Evolutionary conservation across 2,797 vertebrate genomes (phyloP), one percentile per base, ranked within the genome.

Genomic region (Prunella strophiata): DNA sequence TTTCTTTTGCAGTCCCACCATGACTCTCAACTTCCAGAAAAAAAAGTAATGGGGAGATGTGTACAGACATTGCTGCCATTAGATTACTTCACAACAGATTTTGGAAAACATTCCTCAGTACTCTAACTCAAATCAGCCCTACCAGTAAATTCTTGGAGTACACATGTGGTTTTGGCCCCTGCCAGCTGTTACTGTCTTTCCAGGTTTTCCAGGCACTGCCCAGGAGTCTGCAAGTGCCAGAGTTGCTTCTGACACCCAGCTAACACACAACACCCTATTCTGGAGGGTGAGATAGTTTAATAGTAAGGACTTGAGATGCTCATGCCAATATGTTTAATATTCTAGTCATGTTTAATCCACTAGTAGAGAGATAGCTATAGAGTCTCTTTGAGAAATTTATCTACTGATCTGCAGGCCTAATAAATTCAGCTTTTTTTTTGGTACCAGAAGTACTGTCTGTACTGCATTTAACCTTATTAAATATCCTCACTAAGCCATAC

Each of bases 301-400:
- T 20, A 72, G 18, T 38, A 22, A n/a, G 34, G 40, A 63, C 25
- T 61, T 0, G 2, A 81, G 54, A 40, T 40, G 27, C 47, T 91
- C 14, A 7, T 83, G 82, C 65, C 65, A 77, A 13, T 42, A 15
- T 43, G 22, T 68, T 96, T 91, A 68, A 57, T 93, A 94, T 92
- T 94, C 91, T 78, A 63, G 66, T 90, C 82, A 20, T 42, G 58
- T 72, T 89, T 81, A 75, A 78, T 84, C 66, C 68, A 62, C 58
- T 84, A 52, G 22, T 32, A 62, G 62, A 91, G 61, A 74, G 32
- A 61, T 59, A 93, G 34, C 47, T 20, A 4, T 47, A 67, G 52
- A 85, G 34, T 67, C 23, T 93, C 52, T 87, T 75, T 34, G 45
- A 88, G 68, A 89, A 85, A 89, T 91, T 71, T 85, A 45, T 94